A percentile compares a stretch with the other conserved stretches of the same genome.
These are phyloP conservation scores for Tupiocoris notatus DNA, from an alignment of 2,888 invertebrate species.

Conservation along the genomic window DNA sequence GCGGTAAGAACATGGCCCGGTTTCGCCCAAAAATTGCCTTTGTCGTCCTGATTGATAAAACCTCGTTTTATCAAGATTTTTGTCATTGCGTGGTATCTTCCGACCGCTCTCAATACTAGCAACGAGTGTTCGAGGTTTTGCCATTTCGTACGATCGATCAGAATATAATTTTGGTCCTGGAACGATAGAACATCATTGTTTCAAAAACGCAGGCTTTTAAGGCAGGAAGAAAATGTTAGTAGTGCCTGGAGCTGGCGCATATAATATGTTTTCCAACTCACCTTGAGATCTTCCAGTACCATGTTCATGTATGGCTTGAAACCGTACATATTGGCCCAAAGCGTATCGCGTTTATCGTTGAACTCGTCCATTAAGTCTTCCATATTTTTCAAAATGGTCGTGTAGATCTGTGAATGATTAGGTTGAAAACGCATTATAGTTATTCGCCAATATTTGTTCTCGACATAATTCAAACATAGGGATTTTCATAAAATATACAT, in stretches of 20 bases:
- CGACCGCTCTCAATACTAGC: not conserved
- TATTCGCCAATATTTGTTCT: no score
- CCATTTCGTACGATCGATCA: not conserved
- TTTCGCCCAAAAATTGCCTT: slow-evolving; percentile 6
- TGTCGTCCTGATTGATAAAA: slow-evolving; percentile 4
- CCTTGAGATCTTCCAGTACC: slow-evolving; percentile 30
- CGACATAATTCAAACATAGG: no score
- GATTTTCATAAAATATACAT: no score
- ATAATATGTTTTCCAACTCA: no score
- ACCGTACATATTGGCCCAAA: slow-evolving; percentile 29
- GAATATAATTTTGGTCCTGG: not conserved
- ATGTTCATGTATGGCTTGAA: slow-evolving; percentile 15
- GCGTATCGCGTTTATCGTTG: slow-evolving; percentile 7
- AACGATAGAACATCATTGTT: no score
- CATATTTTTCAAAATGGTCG: slow-evolving; percentile 15
- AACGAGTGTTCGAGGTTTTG: not conserved
- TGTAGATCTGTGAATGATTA: slow-evolving; percentile 10
- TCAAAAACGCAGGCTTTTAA: no score
- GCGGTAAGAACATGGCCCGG: not conserved
- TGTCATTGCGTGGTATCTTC: slow-evolving; percentile 15
- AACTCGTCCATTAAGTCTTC: slow-evolving; percentile 22
- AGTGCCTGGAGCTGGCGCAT: no score
- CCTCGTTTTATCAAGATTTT: slow-evolving; percentile 22
- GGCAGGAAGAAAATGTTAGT: no score
- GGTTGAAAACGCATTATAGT: no score